These are phyloP conservation scores for Exaiptasia diaphana DNA, from an alignment of 64 coral and sea anemone species.

Conservation along the genomic window DNA sequence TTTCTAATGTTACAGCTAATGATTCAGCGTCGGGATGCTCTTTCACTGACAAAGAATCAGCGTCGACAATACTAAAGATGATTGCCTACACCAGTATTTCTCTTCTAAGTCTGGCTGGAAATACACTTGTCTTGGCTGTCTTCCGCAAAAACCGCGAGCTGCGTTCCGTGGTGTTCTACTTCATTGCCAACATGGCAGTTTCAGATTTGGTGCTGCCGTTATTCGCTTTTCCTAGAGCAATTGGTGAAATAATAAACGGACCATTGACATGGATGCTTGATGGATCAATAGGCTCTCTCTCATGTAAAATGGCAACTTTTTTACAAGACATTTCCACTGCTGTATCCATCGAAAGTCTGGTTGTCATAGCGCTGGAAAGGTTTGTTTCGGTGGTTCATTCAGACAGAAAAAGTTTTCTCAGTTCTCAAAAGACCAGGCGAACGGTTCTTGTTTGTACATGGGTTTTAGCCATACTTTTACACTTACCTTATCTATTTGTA, in stretches of 20 bases:
- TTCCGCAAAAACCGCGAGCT: not conserved
- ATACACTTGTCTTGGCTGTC: not conserved
- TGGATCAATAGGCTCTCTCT: not conserved
- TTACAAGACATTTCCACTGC: slow-evolving; percentile 49
- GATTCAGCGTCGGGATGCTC: not conserved
- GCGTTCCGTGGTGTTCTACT: slow-evolving; percentile 4
- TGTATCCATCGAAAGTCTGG: slow-evolving; percentile 53
- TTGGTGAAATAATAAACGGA: not conserved
- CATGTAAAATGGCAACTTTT: slow-evolving; percentile 31
- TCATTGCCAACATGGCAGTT: slow-evolving; percentile 59
- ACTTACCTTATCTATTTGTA: slow-evolving; percentile 10
- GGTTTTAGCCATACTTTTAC: slow-evolving; percentile 6
- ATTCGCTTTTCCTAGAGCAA: slow-evolving; percentile 18
- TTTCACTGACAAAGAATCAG: not conserved
- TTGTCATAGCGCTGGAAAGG: slow-evolving; percentile 31
- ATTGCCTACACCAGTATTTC: slow-evolving; percentile 9
- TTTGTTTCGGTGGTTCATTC: slow-evolving; percentile 19
- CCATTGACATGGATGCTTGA: slow-evolving; percentile 36
- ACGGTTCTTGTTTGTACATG: not conserved
- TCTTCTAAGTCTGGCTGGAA: slow-evolving; percentile 20
- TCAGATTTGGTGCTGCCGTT: slow-evolving; percentile 33
- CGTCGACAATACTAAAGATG: slow-evolving; percentile 2
- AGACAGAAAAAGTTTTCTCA: slow-evolving; percentile 19
- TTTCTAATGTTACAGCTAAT: not conserved
- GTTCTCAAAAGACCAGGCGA: not conserved